Evolutionary conservation across 2,113 vertebrate species (phyloP).

Genomic region (Puffinus mauretanicus): DNA sequence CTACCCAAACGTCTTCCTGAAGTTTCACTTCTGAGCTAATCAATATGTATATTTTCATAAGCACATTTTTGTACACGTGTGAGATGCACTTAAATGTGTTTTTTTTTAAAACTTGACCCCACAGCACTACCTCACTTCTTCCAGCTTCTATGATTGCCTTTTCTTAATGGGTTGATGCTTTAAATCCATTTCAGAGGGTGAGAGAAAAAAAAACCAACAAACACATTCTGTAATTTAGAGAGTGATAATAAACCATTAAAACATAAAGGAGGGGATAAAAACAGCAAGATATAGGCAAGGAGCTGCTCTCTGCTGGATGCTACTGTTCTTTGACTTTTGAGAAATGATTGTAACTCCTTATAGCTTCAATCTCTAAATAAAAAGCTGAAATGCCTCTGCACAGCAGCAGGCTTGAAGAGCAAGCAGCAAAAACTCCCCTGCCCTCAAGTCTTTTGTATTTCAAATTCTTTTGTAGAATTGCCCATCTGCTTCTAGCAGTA

Average conservation of each 20-base stretch:
- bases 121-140: slow-evolving; percentile 26
- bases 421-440: not conserved
- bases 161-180: not conserved
- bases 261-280: not conserved
- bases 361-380: not conserved
- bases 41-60: not conserved
- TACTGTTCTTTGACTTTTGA: not conserved
- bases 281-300: not conserved
- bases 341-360: not conserved
- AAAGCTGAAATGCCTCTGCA: not conserved
- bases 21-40: not conserved
- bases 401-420: not conserved
- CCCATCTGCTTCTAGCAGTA: not conserved
- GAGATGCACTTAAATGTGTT: not conserved
- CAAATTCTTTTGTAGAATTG: not conserved
- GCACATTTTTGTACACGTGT: not conserved
- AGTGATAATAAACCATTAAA: not conserved
- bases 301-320: not conserved
- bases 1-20: not conserved
- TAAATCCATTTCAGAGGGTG: not conserved
- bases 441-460: not conserved
- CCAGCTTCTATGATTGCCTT: not conserved
- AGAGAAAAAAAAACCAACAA: not conserved
- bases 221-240: not conserved
- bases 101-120: not conserved